phyloP scores from a whole-genome alignment of 2,888 invertebrate species.

The Agrochola macilenta region DNA sequence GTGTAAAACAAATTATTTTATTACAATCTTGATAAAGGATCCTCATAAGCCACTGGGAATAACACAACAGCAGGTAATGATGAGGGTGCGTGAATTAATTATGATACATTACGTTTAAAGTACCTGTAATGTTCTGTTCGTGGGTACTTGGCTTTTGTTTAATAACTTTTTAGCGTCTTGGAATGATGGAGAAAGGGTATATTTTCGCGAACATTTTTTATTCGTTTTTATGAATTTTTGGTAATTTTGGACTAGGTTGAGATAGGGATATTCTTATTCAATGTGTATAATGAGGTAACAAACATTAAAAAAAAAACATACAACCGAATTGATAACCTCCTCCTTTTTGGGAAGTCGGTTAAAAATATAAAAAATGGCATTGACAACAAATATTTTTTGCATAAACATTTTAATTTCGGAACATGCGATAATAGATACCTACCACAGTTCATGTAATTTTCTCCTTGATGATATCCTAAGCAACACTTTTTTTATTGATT shows the following conservation, averaged over 20 bases:
- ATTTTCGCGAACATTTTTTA: neutral
- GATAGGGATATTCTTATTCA: neutral
- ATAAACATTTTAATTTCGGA: neutral
- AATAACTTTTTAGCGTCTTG: slow-evolving; percentile 39
- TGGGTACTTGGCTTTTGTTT: slow-evolving; percentile 29
- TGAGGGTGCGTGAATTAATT: slow-evolving; percentile 49
- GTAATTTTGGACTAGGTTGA: neutral
- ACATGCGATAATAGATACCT: neutral
- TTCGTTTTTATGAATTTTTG: neutral
- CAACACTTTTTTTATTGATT: neutral
- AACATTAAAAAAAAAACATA: too few relatives aligned
- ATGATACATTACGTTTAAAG: slow-evolving; percentile 43
- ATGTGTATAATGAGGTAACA: too few relatives aligned
- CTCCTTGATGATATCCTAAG: neutral
- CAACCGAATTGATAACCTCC: too few relatives aligned
- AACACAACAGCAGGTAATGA: slow-evolving; percentile 39
- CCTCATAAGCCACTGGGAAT: slow-evolving; percentile 34
- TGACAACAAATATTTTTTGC: neutral
- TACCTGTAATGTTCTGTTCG: slow-evolving; percentile 21
- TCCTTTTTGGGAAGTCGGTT: too few relatives aligned
- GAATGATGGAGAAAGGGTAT: neutral
- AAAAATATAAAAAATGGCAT: neutral
- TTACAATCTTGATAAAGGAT: slow-evolving; percentile 50
- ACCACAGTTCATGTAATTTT: neutral
- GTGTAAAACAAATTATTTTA: slow-evolving; percentile 36